phyloP scores from a whole-genome alignment of 53 echinoderm and acorn worm genomes.

The Zoroaster sp. region DNA sequence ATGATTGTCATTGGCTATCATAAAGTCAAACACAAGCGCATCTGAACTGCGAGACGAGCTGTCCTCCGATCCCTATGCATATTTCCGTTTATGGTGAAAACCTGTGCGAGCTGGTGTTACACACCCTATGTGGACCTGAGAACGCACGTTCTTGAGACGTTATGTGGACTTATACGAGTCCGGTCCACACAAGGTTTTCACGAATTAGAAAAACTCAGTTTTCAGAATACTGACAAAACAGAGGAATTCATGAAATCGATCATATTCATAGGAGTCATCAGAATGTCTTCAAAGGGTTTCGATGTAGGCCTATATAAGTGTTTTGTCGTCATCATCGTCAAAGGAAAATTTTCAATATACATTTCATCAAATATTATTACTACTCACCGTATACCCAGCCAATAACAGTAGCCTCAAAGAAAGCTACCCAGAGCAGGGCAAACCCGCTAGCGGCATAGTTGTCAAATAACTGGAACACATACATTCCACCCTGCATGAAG shows the following conservation, averaged over 20 bases:
- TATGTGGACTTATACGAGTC: neutral
- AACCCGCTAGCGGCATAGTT: slow-evolving; percentile 94
- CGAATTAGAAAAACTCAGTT: neutral
- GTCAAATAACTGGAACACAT: slow-evolving; percentile 94
- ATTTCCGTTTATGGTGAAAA: neutral
- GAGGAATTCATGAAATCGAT: neutral
- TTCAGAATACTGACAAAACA: neutral
- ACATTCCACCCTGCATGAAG: slow-evolving; percentile 92
- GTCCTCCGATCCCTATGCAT: too few relatives aligned
- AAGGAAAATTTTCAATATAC: neutral
- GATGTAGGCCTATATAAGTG: neutral
- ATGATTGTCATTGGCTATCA: too few relatives aligned
- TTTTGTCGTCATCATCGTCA: neutral
- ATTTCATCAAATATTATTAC: neutral
- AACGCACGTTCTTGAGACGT: neutral
- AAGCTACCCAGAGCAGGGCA: slow-evolving; percentile 86
- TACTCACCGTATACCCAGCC: slow-evolving; percentile 97
- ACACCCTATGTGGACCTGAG: neutral
- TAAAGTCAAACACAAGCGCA: too few relatives aligned
- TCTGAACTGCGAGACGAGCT: too few relatives aligned
- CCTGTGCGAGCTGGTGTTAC: neutral
- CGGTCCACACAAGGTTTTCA: neutral
- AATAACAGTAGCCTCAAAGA: slow-evolving; percentile 83
- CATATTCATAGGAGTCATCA: neutral
- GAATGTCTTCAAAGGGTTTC: neutral